Conservation (phyloP, 2,113 vertebrate species). For the Microtus pennsylvanicus region DNA sequence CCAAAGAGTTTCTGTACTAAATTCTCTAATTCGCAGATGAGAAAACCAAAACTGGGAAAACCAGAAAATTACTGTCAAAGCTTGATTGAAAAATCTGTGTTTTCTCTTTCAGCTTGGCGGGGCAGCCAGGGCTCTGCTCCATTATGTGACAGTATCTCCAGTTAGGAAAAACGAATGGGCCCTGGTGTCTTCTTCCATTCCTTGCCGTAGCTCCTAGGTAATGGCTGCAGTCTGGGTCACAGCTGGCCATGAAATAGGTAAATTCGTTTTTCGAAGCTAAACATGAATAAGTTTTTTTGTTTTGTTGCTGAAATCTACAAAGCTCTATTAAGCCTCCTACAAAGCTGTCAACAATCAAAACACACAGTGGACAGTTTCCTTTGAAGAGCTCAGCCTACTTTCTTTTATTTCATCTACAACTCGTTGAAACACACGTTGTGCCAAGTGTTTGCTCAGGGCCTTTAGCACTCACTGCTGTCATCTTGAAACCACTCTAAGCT, state of each 20-base stretch:
- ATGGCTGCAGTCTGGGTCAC: neutral
- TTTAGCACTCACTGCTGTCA: neutral
- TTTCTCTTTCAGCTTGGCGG: neutral
- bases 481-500: neutral
- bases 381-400: neutral
- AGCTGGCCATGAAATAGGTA: neutral
- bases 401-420: neutral
- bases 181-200: neutral
- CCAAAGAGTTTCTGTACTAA: constrained; percentile 21
- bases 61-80: constrained; percentile 3
- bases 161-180: neutral
- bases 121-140: neutral
- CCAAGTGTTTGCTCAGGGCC: neutral
- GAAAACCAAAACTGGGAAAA: constrained; percentile 10
- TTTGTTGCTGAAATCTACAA: neutral
- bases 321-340: neutral
- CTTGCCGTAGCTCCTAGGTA: neutral
- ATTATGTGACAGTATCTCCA: neutral
- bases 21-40: constrained; percentile 44
- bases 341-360: constrained; percentile 36
- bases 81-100: neutral
- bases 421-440: neutral
- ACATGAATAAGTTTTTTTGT: constrained; percentile 38
- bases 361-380: constrained; percentile 6
- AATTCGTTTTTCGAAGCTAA: neutral